phyloP scores from a whole-genome alignment of 2,113 vertebrate genomes.

The Meriones unguiculatus region DNA sequence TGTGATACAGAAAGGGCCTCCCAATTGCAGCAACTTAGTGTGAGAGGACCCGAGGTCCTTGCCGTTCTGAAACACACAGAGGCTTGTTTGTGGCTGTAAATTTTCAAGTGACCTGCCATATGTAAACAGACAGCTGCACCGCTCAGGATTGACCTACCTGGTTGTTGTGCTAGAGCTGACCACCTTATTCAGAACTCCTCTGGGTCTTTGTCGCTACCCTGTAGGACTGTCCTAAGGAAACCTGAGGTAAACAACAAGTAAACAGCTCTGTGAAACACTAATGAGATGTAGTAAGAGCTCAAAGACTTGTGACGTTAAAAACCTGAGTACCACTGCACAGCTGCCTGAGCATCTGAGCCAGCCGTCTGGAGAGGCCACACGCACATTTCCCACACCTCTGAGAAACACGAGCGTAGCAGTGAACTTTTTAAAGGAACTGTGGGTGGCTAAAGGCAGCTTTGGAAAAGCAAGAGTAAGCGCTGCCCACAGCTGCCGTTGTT shows the following conservation, averaged over 20 bases:
- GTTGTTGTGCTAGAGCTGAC: background rate
- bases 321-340: rapidly evolving
- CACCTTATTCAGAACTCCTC: background rate
- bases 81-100: background rate
- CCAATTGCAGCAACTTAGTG: background rate
- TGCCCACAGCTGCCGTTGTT: background rate
- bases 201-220: background rate
- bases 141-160: background rate
- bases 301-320: background rate
- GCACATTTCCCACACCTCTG: background rate
- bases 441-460: background rate
- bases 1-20: background rate
- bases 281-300: background rate
- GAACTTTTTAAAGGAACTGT: background rate
- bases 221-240: background rate
- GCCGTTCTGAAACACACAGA: background rate
- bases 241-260: background rate
- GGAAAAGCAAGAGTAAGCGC: background rate
- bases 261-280: background rate
- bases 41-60: background rate
- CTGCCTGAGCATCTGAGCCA: background rate
- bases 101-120: background rate
- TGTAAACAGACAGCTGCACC: background rate
- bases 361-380: background rate
- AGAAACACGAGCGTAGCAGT: background rate